Percentiles rank a stretch among this genome's conserved stretches.
Conservation (phyloP, 2,888 invertebrate species). For the Callinectes sapidus region DNA sequence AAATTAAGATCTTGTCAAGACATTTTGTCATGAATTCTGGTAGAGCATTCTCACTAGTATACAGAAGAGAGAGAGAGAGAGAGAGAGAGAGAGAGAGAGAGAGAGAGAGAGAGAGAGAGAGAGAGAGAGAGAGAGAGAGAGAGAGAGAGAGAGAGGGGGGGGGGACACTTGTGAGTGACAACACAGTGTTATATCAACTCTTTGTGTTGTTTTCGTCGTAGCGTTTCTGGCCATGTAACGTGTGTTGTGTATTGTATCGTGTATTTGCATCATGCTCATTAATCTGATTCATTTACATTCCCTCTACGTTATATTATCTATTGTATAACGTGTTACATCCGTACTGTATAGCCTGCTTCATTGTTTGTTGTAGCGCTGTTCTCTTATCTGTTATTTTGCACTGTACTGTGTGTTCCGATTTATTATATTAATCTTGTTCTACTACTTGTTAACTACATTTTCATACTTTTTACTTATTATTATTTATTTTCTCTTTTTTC, state of each 20-base stretch:
- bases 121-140: not conserved
- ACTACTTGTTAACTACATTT: not conserved
- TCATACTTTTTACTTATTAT: no score
- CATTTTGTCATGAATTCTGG: not conserved
- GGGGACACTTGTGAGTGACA: not conserved
- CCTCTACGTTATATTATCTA: not conserved
- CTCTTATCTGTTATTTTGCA: not conserved
- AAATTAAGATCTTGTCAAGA: not conserved
- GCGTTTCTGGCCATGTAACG: not conserved
- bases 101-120: not conserved
- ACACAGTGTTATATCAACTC: not conserved
- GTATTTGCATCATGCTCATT: not conserved
- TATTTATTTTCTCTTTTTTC: no score
- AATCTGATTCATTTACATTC: not conserved
- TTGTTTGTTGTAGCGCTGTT: not conserved
- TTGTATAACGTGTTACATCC: not conserved
- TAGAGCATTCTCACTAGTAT: not conserved
- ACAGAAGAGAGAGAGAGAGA: no score
- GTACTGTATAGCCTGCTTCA: not conserved
- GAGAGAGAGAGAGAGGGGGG: not conserved
- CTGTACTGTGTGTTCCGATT: no score
- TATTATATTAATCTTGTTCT: no score
- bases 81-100: no score
- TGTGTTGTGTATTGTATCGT: not conserved
- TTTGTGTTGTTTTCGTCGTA: not conserved